Evolutionary conservation across 2,888 invertebrate genomes (phyloP).

Genomic region (Chrysolina oricalcia): DNA sequence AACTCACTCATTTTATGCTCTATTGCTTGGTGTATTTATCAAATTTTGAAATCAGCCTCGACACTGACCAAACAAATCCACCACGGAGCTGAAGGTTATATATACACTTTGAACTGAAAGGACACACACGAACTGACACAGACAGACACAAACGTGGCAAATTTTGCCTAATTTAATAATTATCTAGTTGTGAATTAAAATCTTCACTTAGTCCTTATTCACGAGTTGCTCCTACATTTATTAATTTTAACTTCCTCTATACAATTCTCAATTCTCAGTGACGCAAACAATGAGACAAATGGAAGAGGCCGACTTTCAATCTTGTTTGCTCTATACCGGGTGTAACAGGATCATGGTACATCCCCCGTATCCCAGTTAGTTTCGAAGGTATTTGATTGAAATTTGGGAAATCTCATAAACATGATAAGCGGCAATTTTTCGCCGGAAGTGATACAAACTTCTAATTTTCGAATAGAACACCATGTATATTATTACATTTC

Average conservation of each 20-base stretch:
- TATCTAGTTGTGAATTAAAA: conserved; percentile 7
- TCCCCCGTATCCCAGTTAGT: too few species aligned
- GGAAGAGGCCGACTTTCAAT: background rate
- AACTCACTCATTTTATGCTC: too few species aligned
- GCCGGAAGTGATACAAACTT: too few species aligned
- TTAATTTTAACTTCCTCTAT: conserved; percentile 19
- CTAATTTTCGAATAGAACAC: too few species aligned
- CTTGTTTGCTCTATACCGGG: background rate
- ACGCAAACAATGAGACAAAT: conserved; percentile 12
- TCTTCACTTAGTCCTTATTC: conserved; percentile 27
- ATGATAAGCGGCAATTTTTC: too few species aligned
- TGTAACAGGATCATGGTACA: background rate
- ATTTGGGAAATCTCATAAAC: background rate
- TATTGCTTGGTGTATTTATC: too few species aligned
- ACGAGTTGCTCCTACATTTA: conserved; percentile 32
- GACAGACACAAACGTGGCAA: conserved; percentile 3
- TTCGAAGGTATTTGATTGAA: too few species aligned
- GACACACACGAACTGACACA: background rate
- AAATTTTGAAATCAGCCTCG: background rate
- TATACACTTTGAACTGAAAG: background rate
- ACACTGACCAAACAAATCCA: background rate
- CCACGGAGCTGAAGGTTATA: background rate
- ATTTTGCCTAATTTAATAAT: conserved; percentile 14
- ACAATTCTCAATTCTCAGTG: conserved; percentile 6
- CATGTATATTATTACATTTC: too few species aligned